phyloP scores from a whole-genome alignment of 2,888 invertebrate species.

The Melieria omissa region DNA sequence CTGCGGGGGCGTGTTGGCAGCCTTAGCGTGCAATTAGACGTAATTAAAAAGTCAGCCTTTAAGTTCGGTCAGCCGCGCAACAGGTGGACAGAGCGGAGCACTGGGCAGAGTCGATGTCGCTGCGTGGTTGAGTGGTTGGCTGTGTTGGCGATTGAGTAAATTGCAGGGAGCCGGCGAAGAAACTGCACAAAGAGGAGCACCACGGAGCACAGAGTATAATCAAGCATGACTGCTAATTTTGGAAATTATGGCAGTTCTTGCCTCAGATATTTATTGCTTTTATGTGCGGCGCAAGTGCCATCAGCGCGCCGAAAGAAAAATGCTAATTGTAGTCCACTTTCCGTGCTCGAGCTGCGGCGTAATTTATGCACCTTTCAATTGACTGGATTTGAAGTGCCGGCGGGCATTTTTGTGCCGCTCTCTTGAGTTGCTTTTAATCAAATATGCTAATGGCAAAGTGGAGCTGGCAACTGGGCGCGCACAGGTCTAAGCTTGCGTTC shows the following conservation, averaged over 20 bases:
- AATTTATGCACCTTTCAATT: too few species aligned
- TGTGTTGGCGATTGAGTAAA: background rate
- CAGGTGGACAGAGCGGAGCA: too few species aligned
- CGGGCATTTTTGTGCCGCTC: too few species aligned
- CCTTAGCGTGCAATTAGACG: conserved; percentile 18
- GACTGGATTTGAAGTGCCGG: too few species aligned
- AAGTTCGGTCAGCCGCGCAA: too few species aligned
- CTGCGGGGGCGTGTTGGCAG: background rate
- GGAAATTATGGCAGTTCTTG: background rate
- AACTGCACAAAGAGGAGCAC: background rate
- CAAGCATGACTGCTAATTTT: background rate
- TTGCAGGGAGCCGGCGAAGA: background rate
- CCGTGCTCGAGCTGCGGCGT: too few species aligned
- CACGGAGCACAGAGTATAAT: background rate
- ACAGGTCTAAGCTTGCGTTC: too few species aligned
- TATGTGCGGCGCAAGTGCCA: too few species aligned
- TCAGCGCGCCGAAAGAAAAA: too few species aligned
- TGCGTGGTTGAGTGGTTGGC: background rate
- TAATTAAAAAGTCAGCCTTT: conserved; percentile 20
- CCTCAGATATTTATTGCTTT: too few species aligned
- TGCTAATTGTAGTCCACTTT: too few species aligned
- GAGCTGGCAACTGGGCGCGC: too few species aligned
- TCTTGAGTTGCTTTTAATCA: conserved; percentile 58
- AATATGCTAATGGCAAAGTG: conserved; percentile 55
- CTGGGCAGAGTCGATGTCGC: background rate